Evolutionary conservation across 2,888 invertebrate species (phyloP), one percentile per base, ranked within the genome.

Genomic region (Pseudanteris insignis): DNA sequence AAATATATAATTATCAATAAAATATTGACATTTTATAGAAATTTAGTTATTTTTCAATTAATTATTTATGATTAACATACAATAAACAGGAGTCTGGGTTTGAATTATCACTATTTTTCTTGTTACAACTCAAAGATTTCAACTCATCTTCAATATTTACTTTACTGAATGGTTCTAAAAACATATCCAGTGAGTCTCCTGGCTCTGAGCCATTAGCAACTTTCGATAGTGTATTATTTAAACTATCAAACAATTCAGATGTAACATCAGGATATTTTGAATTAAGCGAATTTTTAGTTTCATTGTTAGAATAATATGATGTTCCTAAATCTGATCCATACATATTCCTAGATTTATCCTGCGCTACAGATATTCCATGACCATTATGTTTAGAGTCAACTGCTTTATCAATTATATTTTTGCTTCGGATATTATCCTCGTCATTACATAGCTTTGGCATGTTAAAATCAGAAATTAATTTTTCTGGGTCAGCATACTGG

Each of bases 391-490:
- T 37, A 1, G 29, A 36, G 14, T 1, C 15, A 9, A 26, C 10
- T 2, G 11, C 34, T 14, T 44, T 44, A 6, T 44, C 44, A 9
- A 33, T 2, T 8, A 10, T 6, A 15, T 9, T 44, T 30, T 30
- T 48, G 5, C 28, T 30, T 25, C 10, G 15, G n/a, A 26, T 13
- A 12, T 25, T 18, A 0, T 40, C 40, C 3, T 57, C 37, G 2
- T 50, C 33, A 8, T 24, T 28, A 8, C n/a, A 18, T 1, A 32
- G 64, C 2, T 69, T 68, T 73, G 73, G 75, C 0, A 63, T 47
- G 58, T 73, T 75, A 26, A 72, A 73, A n/a, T 69, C 70, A 9
- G 68, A 59, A 15, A 73, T 69, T 26, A 74, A 65, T 51, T 67
- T 72, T 10, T 70, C 70, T 6, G 68, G 67, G 33, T 72, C 70